Evolutionary conservation across 2,113 vertebrate genomes (phyloP).

Genomic region (Perca fluviatilis): DNA sequence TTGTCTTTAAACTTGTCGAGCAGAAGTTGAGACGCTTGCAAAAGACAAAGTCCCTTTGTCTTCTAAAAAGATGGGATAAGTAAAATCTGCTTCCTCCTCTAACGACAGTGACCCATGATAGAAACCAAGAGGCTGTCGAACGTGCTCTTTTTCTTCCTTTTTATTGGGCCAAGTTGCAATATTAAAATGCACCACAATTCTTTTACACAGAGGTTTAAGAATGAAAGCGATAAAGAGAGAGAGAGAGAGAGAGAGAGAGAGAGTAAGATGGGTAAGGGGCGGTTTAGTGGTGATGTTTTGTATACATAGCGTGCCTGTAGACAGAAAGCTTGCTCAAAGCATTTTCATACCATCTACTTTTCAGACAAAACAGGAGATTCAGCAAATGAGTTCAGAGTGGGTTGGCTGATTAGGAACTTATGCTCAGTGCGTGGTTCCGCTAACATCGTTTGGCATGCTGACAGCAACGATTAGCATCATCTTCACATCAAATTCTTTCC

Average conservation of each 20-base stretch:
- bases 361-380: constrained; percentile 48
- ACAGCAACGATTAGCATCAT: constrained; percentile 73
- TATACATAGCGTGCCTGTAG: background rate
- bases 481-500: constrained; percentile 61
- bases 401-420: constrained; percentile 66
- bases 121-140: constrained; percentile 12
- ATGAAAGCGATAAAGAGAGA: background rate
- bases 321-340: background rate
- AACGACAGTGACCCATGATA: constrained; percentile 31
- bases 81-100: constrained; percentile 58
- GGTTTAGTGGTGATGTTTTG: background rate
- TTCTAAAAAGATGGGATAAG: constrained; percentile 37
- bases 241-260: background rate
- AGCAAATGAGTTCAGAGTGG: constrained; percentile 29
- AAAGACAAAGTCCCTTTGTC: constrained; percentile 65
- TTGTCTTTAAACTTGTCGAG: constrained; percentile 22
- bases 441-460: constrained; percentile 69
- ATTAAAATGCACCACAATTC: background rate
- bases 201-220: background rate
- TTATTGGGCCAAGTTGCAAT: background rate
- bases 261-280: background rate
- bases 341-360: constrained; percentile 29
- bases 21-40: constrained; percentile 30
- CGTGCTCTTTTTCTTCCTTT: background rate
- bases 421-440: constrained; percentile 53